Evolutionary conservation across 2,888 invertebrate genomes (phyloP).

Genomic region (Carcina quercana): DNA sequence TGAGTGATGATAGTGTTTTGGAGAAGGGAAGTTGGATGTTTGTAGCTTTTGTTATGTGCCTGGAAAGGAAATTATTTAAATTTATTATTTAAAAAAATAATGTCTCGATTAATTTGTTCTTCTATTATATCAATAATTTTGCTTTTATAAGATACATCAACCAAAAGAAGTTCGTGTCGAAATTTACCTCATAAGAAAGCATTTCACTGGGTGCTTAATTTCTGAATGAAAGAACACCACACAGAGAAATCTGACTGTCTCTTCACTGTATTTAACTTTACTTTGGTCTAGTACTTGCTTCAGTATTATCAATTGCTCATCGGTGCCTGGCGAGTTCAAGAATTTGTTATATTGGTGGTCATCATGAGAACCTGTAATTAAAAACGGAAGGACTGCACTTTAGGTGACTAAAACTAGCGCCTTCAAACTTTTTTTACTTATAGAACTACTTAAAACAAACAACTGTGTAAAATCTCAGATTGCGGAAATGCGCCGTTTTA

Average conservation of each 20-base stretch:
- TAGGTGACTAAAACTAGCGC: not conserved
- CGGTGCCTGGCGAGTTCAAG: conserved; percentile 27
- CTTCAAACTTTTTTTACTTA: not conserved
- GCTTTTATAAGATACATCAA: not conserved
- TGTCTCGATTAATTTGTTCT: not conserved
- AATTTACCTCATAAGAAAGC: conserved; percentile 46
- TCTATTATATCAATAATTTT: not conserved
- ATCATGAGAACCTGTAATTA: conserved; percentile 1
- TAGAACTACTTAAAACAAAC: not conserved
- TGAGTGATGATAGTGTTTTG: conserved; percentile 25
- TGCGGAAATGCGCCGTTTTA: not conserved
- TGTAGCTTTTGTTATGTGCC: conserved; percentile 39
- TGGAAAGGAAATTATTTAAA: conserved; percentile 23
- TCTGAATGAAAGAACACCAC: conserved; percentile 43
- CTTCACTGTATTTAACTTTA: conserved; percentile 13
- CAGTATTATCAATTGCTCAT: conserved; percentile 40
- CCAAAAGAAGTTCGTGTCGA: not conserved
- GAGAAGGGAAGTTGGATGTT: conserved; percentile 35
- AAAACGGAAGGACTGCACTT: not conserved
- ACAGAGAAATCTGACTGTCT: conserved; percentile 35
- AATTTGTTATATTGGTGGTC: conserved; percentile 26
- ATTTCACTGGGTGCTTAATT: conserved; percentile 55
- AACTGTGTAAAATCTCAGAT: not conserved
- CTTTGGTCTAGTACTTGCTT: conserved; percentile 28
- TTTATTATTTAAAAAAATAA: not conserved